phyloP scores from a whole-genome alignment of 2,797 vertebrate species.

The Sandelia bainsii region DNA sequence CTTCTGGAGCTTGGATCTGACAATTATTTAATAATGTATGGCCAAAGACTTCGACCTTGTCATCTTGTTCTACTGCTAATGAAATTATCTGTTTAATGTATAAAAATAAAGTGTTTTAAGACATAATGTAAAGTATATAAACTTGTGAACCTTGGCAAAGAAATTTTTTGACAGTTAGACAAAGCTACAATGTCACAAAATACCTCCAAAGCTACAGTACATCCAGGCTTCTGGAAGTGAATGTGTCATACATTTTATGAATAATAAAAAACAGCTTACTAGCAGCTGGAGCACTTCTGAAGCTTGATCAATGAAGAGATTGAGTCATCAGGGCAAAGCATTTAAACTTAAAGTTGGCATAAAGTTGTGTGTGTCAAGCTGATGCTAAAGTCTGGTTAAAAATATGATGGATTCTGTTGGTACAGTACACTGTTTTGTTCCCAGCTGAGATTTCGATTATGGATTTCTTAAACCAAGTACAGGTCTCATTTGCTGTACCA shows the following conservation, averaged over 20 bases:
- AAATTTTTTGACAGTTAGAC: constrained; percentile 35
- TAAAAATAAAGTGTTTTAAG: too few species aligned
- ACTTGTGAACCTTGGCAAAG: too few species aligned
- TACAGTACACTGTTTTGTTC: background rate
- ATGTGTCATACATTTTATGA: background rate
- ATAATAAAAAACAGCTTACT: background rate
- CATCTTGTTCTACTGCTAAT: background rate
- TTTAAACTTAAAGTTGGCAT: too few species aligned
- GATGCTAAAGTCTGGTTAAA: too few species aligned
- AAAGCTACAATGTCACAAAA: constrained; percentile 39
- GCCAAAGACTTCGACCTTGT: background rate
- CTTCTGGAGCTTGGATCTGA: background rate
- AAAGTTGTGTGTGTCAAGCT: too few species aligned
- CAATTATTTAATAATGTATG: background rate
- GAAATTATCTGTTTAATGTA: too few species aligned
- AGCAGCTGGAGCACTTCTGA: background rate
- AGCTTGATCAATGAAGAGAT: background rate
- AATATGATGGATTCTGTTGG: too few species aligned
- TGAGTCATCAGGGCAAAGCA: background rate
- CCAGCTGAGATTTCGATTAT: too few species aligned
- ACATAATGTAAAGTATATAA: too few species aligned
- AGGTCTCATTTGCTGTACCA: background rate
- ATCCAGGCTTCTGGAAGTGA: background rate
- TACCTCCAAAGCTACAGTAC: background rate
- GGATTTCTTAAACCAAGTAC: too few species aligned